These are phyloP conservation scores for Eulacestoma nigropectus DNA, from an alignment of 2,113 vertebrate genomes.

Conservation along the genomic window DNA sequence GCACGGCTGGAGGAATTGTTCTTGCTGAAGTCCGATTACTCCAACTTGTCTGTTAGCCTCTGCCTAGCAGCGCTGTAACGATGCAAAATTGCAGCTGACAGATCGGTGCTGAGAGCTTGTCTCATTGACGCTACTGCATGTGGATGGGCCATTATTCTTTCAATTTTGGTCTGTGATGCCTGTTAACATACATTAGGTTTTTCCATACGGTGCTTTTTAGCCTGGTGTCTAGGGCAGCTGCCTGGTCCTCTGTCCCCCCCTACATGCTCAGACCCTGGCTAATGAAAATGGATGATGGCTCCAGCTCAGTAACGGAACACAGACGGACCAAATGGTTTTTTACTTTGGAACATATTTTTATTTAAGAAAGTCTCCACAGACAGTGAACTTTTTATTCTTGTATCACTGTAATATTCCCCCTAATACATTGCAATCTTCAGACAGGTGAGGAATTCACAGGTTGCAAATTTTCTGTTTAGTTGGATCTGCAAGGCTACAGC, in stretches of 20 bases:
- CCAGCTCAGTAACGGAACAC: slow-evolving; percentile 71
- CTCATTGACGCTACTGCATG: slow-evolving; percentile 49
- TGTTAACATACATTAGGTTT: slow-evolving; percentile 72
- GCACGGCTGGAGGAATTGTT: background rate
- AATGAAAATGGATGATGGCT: slow-evolving; percentile 36
- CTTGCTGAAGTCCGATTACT: slow-evolving; percentile 24
- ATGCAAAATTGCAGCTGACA: slow-evolving; percentile 73
- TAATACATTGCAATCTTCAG: background rate
- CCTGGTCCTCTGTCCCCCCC: slow-evolving; percentile 34
- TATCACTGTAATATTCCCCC: background rate
- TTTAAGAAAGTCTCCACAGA: background rate
- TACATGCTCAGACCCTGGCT: slow-evolving; percentile 43
- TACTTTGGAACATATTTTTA: slow-evolving; percentile 4
- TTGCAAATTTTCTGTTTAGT: background rate
- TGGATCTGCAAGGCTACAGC: background rate
- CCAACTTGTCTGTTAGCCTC: background rate
- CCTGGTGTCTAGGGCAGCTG: slow-evolving; percentile 60
- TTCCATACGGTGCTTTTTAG: slow-evolving; percentile 66
- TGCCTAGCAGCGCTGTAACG: slow-evolving; percentile 63
- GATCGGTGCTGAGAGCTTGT: slow-evolving; percentile 71
- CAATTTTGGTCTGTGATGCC: slow-evolving; percentile 67
- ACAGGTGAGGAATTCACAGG: background rate
- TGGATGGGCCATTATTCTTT: slow-evolving; percentile 73
- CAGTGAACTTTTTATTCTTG: background rate
- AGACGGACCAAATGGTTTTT: slow-evolving; percentile 60